Base-by-base conservation (phyloP, 2,888 invertebrate species). In the Ommatoiulus sabulosus region DNA sequence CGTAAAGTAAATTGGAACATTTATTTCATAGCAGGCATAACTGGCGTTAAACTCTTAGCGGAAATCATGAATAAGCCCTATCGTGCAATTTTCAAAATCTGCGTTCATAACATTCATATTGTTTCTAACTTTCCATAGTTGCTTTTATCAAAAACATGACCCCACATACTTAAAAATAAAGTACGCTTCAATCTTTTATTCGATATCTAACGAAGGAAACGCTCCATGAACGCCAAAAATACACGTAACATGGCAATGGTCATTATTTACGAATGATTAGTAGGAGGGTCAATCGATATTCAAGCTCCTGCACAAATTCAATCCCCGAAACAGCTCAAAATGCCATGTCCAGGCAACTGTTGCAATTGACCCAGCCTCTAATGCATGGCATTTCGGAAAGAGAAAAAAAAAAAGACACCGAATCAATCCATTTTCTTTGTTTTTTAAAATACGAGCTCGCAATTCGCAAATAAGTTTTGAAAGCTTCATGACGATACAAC, bases 391-490 rank as follows among this genome's bases (percentile, higher is more conserved):
- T 72, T 72, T 72, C 24, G 24, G 10, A 72, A 10, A 52, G 4
- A 52, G 15, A 46, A 46, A 7, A 63, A 63, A n/a, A 24, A 24
- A 72, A 52, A 72, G 24, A 52, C 72, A n/a, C 20, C 10, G 72
- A 72, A 72, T 72, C 72, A 72, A 72, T 72, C 72, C 10, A 24
- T 72, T 72, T 72, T 72, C 24, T 72, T 72, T 72, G 72, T 24
- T 72, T 72, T 72, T 72, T 20, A 52, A 52, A 35, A 15, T 52
- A 15, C 10, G 10, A 72, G 24, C 72, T 10, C 72, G 35, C 35
- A 35, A 35, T 35, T 72, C 24, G 24, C 72, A 72, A 72, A 72
- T 72, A 72, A 24, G 24, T n/a, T 72, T 24, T 72, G 72, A 72
- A 72, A 72, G 72, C 72, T 72, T 72, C 72, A 72, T 24, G 72